Evolutionary conservation across 2,888 invertebrate species (phyloP), one percentile per base, ranked within the genome.

Genomic region (Eustalomyia histrio): DNA sequence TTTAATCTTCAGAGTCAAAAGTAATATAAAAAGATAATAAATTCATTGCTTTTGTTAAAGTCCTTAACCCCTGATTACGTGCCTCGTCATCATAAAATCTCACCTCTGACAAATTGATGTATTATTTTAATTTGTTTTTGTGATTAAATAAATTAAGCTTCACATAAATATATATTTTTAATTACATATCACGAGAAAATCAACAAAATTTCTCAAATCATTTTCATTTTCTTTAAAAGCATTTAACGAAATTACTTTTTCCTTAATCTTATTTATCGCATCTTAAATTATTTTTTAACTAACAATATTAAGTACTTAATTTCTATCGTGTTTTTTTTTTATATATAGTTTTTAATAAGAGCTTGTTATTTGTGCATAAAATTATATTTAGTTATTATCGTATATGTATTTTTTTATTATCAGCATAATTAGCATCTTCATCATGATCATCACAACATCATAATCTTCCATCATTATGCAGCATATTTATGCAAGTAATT

Each of bases 321-420:
- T 21, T 50, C 24, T 50, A 14, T 64, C 21, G n/a, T n/a, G n/a
- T n/a, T n/a, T n/a, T n/a, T n/a, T n/a, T 33, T 21, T 17, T 35
- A 5, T 35, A 6, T n/a, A n/a, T 47, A 47, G 43, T 47, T 47
- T 47, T 47, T n/a, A 47, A 47, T 47, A 47, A 47, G 43, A 52
- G 58, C 60, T 81, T 81, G 78, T 81, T 81, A 75, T 75, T 81
- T 81, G 78, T 81, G 81, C 81, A 81, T 75, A 81, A 76, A 76
- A 73, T 76, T 81, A 47, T 47, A 47, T 47, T n/a, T n/a, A n/a
- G 1, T 5, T n/a, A 47, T 53, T n/a, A n/a, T 12, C 14, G 6
- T 14, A 47, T 53, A 67, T 47, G 60, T 67, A 52, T 17, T 57
- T 53, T 68, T 65, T 33, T 33, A 55, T 65, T 21, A 67, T 60